Conservation (phyloP, 1,140 invertebrate species). For the Procambarus clarkii region DNA sequence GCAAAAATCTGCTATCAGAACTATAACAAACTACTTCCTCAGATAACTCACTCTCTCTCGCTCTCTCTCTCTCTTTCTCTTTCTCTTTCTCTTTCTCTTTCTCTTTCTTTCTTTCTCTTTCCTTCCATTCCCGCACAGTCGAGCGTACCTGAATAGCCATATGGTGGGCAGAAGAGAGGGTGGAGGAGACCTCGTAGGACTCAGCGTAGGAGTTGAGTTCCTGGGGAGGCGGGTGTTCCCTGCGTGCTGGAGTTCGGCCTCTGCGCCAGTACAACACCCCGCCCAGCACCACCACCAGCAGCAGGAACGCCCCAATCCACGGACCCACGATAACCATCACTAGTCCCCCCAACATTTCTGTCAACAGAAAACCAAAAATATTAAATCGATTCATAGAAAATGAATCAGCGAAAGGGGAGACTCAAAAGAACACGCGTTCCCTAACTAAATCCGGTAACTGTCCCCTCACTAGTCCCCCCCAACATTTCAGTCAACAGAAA, state of each 20-base stretch:
- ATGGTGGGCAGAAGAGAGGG: constrained; percentile 68
- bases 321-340: constrained; percentile 65
- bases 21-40: no score
- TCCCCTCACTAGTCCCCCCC: no score
- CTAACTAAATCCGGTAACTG: no score
- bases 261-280: constrained; percentile 40
- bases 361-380: background rate
- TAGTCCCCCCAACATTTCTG: constrained; percentile 52
- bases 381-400: background rate
- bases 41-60: no score
- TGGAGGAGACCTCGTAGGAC: constrained; percentile 70
- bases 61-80: no score
- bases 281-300: constrained; percentile 53
- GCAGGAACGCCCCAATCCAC: constrained; percentile 57
- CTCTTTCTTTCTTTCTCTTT: background rate
- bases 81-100: background rate
- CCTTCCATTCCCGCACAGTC: no score
- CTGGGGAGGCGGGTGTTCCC: constrained; percentile 25
- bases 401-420: background rate
- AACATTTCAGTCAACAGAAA: constrained; percentile 13
- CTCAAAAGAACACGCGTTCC: no score
- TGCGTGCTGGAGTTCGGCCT: background rate
- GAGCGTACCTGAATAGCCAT: constrained; percentile 71
- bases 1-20: no score
- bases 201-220: constrained; percentile 71